Base-by-base conservation (phyloP, 2,888 invertebrate genomes). In the Ophion ellenae region DNA sequence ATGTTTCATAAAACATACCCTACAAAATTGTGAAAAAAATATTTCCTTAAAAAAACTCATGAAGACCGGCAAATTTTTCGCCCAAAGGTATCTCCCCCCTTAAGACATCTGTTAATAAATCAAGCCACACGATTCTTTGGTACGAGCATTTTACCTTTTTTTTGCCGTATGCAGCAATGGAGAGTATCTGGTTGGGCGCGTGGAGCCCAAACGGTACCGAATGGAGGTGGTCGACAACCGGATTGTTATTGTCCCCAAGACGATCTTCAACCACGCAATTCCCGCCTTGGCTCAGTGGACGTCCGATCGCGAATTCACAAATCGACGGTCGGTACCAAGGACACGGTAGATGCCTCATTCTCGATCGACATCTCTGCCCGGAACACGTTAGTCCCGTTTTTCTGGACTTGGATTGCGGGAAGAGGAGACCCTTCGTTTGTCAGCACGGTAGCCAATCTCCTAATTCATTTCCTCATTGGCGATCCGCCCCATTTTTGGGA, bases 141-240 rank as follows among this genome's bases (percentile, higher is more conserved):
- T 53, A 14, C n/a, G n/a, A 32, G 11, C 14, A 14, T 47, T 70
- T 17, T 14, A 28, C 40, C 9, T 9, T 40, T 28, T 14, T 70
- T 17, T 70, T 3, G 24, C 4, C 45, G 6, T 53, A 28, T 24
- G 9, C 57, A 89, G 89, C 89, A 1, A 86, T 89, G 81, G 89
- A 89, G 36, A 89, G 87, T 67, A 86, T 75, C 5, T 89, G 89
- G 89, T 40, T 89, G 84, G 89, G 86, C 28, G 87, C 86, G 36
- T 85, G 86, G 86, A 89, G 89, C 32, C 24, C n/a, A 1, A 83
- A 88, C 64, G 89, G 89, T 61, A 32, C 32, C 0, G 86, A 89
- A 1, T 89, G 89, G 89, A 89, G 70, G 7, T 89, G 89, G 89
- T 74, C 86, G 3, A 71, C 88, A 4, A 81, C 85, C 6, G 88